Evolutionary conservation across 2,797 vertebrate genomes (phyloP).

Genomic region (Poeciliopsis turneri): DNA sequence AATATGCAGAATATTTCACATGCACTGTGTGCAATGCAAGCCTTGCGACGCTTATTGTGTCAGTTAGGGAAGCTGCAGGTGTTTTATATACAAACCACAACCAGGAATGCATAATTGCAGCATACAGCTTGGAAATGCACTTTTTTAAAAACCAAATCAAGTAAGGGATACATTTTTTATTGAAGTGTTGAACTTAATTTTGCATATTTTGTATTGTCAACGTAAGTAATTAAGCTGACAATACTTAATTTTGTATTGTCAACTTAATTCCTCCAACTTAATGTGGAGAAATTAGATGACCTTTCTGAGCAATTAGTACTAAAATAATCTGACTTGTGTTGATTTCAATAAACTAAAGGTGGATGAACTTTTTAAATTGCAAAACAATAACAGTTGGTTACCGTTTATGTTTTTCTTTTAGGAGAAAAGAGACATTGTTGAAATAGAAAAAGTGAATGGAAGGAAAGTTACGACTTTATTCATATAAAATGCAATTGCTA

Average conservation of each 20-base stretch:
- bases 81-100: slow-evolving; percentile 12
- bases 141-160: background rate
- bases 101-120: background rate
- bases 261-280: too few species aligned
- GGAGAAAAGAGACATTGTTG: background rate
- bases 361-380: background rate
- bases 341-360: background rate
- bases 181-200: background rate
- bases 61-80: slow-evolving; percentile 2
- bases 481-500: background rate
- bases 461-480: background rate
- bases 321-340: background rate
- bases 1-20: background rate
- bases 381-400: background rate
- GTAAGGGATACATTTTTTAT: background rate
- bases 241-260: background rate
- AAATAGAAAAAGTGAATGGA: background rate
- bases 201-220: background rate
- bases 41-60: background rate
- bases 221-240: too few species aligned
- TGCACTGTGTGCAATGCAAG: background rate
- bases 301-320: background rate
- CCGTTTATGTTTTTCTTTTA: background rate
- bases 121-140: background rate
- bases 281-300: background rate